A percentile compares a stretch with the other conserved stretches of the same genome.
These are phyloP conservation scores for Hydrotaea diabolus DNA, from an alignment of 2,888 invertebrate species.

Conservation along the genomic window DNA sequence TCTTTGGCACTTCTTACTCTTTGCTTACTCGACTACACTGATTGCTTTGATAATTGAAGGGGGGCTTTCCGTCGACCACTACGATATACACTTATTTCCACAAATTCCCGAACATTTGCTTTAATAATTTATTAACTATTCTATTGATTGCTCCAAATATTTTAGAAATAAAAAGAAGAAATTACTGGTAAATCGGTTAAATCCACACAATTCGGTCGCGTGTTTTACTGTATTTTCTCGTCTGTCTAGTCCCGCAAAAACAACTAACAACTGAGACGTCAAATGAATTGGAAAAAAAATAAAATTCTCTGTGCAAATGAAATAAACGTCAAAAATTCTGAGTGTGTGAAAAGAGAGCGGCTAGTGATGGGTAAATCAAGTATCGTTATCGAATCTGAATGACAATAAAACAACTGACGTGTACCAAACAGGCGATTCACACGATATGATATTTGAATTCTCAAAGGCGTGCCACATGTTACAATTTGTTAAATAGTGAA, in stretches of 20 bases:
- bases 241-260: slow-evolving; percentile 52
- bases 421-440: no score
- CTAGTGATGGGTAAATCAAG: neutral
- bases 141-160: slow-evolving; percentile 5
- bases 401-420: no score
- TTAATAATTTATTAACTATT: neutral
- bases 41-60: no score
- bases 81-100: slow-evolving; percentile 39
- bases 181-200: neutral
- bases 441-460: no score
- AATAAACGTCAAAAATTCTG: slow-evolving; percentile 60
- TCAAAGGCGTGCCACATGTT: no score
- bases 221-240: slow-evolving; percentile 38
- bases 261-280: slow-evolving; percentile 60
- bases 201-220: slow-evolving; percentile 10
- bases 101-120: slow-evolving; percentile 10
- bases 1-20: slow-evolving; percentile 51
- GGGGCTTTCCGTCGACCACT: slow-evolving; percentile 53
- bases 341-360: slow-evolving; percentile 36
- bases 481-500: no score
- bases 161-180: slow-evolving; percentile 37
- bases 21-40: neutral
- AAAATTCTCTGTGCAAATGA: slow-evolving; percentile 41
- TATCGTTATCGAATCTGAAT: neutral
- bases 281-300: slow-evolving; percentile 12